Percentiles rank a stretch among this genome's conserved stretches.
phyloP scores from a whole-genome alignment of 2,888 invertebrate genomes.

The Acronicta psi region DNA sequence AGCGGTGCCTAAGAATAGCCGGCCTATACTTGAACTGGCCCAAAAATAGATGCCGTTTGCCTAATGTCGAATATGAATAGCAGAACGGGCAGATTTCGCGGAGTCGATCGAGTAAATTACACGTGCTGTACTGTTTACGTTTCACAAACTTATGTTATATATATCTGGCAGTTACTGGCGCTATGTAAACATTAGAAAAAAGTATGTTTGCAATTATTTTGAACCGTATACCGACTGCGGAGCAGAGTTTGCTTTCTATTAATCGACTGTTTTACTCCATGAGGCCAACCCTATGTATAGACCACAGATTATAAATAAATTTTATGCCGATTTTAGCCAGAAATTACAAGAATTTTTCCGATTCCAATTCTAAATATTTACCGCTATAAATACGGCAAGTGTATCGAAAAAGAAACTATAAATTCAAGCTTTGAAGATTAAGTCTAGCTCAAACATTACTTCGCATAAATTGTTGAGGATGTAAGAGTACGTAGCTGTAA shows the following conservation, averaged over 20 bases:
- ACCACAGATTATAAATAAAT: not conserved
- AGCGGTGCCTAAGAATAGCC: conserved; percentile 60
- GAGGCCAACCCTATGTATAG: conserved; percentile 14
- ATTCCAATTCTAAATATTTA: not conserved
- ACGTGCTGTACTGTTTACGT: conserved; percentile 59
- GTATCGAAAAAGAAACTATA: conserved; percentile 20
- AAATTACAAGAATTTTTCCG: not conserved
- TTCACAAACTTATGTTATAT: conserved; percentile 49
- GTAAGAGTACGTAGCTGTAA: conserved; percentile 69
- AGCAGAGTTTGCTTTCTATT: conserved; percentile 25
- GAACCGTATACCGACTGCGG: conserved; percentile 20
- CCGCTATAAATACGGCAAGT: conserved; percentile 22
- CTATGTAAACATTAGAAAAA: conserved; percentile 40
- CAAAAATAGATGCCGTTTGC: conserved; percentile 62
- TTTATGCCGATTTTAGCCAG: conserved; percentile 1
- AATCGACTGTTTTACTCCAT: conserved; percentile 16
- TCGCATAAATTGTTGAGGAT: conserved; percentile 53
- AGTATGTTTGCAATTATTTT: conserved; percentile 32
- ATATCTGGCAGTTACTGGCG: conserved; percentile 40
- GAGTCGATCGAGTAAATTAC: conserved; percentile 58
- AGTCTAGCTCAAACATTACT: conserved; percentile 53
- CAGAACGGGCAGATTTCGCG: conserved; percentile 48
- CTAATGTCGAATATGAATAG: conserved; percentile 54
- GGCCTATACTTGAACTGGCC: conserved; percentile 63
- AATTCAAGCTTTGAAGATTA: conserved; percentile 27